Evolutionary conservation across 2,888 invertebrate genomes (phyloP).

Genomic region (Chrysolina oricalcia): DNA sequence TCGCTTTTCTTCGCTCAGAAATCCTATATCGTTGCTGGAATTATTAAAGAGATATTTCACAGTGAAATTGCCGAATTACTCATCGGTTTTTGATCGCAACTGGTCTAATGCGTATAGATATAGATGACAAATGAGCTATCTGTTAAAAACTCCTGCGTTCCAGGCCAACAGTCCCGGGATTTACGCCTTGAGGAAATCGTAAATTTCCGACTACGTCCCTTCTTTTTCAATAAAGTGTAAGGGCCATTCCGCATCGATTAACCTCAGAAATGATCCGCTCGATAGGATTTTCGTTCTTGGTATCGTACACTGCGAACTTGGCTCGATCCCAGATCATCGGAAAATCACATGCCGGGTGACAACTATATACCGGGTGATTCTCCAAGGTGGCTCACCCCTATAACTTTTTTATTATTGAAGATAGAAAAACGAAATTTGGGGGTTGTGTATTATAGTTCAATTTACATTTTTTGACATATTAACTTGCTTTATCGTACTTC

Average conservation of each 20-base stretch:
- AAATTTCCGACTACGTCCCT: slow-evolving; percentile 65
- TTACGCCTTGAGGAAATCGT: slow-evolving; percentile 68
- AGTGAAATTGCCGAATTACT: slow-evolving; percentile 58
- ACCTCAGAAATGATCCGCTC: slow-evolving; percentile 59
- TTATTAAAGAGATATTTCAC: slow-evolving; percentile 15
- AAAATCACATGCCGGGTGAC: too few relatives aligned
- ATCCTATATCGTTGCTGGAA: slow-evolving; percentile 1
- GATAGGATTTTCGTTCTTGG: slow-evolving; percentile 42
- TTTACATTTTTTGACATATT: too few relatives aligned
- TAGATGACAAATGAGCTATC: slow-evolving; percentile 69
- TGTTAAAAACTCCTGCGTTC: slow-evolving; percentile 69
- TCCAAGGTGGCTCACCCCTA: too few relatives aligned
- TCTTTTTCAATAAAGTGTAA: slow-evolving; percentile 67
- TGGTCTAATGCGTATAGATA: slow-evolving; percentile 64
- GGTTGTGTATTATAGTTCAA: too few relatives aligned
- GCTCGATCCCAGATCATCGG: not conserved
- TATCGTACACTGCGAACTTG: not conserved
- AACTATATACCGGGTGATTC: too few relatives aligned
- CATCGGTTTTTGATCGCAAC: slow-evolving; percentile 63
- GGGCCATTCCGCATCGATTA: slow-evolving; percentile 59
- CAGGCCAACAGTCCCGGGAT: slow-evolving; percentile 67
- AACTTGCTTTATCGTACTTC: too few relatives aligned
- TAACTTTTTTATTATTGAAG: too few relatives aligned
- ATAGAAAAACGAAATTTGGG: too few relatives aligned
- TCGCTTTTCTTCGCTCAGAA: not conserved